phyloP scores from a whole-genome alignment of 2,797 vertebrate genomes.

The Hapalemur alaotrensis region DNA sequence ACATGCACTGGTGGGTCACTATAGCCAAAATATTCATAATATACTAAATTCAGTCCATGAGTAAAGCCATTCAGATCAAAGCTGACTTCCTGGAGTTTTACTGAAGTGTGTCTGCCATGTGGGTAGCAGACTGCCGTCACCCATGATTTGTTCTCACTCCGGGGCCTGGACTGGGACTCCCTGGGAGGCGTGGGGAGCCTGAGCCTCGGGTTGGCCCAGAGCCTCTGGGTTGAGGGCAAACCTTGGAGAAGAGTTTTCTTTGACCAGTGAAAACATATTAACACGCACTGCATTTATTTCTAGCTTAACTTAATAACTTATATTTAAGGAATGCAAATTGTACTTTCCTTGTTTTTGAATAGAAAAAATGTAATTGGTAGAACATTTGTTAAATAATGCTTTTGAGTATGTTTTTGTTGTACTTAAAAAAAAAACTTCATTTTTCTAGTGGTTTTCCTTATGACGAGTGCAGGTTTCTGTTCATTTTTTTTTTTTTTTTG shows the following conservation, averaged over 20 bases:
- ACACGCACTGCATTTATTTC: background rate
- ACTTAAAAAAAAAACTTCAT: background rate
- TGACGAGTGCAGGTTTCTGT: background rate
- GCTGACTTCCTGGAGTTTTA: background rate
- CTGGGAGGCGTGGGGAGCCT: background rate
- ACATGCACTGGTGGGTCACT: background rate
- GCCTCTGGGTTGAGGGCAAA: background rate
- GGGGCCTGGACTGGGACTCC: too few species aligned
- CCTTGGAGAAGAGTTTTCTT: background rate
- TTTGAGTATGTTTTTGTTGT: background rate
- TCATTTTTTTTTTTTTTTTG: background rate
- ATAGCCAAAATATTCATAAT: background rate
- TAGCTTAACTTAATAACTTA: background rate
- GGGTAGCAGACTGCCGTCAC: background rate
- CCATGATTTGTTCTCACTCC: accelerated
- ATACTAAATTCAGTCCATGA: background rate
- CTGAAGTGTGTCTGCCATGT: background rate
- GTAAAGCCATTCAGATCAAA: background rate
- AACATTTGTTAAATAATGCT: background rate
- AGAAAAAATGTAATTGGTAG: background rate
- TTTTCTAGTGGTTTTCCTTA: background rate
- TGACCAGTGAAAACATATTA: background rate
- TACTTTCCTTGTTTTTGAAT: background rate
- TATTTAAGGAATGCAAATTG: background rate
- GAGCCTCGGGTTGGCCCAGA: background rate